Base-by-base conservation (phyloP, 2,113 vertebrate species). In the Triplophysa siluroides region DNA sequence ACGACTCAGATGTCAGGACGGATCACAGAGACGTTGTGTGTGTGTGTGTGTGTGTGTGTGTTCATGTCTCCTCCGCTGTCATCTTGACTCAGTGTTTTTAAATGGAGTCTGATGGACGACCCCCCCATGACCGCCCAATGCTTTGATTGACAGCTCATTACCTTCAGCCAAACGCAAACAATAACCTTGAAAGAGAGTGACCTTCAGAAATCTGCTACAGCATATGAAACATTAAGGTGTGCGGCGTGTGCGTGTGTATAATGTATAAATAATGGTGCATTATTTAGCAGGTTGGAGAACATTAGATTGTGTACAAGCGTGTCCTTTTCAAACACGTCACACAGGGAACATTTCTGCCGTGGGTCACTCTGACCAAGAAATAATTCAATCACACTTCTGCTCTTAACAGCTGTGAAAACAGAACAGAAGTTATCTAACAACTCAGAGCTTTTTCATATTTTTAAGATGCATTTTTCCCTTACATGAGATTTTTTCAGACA, bases 91-190 rank as follows among this genome's bases (percentile, higher is more conserved):
- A 83, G 78, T 76, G 82, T 85, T 81, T 82, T 77, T 29, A 63
- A 81, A 85, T 75, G 76, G 69, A 56, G 12, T 43, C 64, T 67
- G 79, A 85, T 72, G 21, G 83, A 77, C 75, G 81, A 78, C 24
- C 86, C 79, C 81, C 75, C 62, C 56, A 81, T 64, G 83, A 87
- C 63, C 33, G 29, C 73, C 64, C 58, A 67, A 81, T 75, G 83
- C 84, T 78, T 75, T 91, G 89, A 92, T 80, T 90, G 90, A 80
- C 89, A 88, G 87, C 84, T 91, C 88, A 90, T 91, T 90, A 89
- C 68, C 82, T 80, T 87, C 81, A 78, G 78, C 78, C 84, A 86
- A 87, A 88, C 78, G 73, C 78, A 81, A 67, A 84, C 84, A 83
- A 83, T 85, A 88, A 87, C 89, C 87, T 88, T 90, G 85, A 85